Conservation (phyloP, 2,888 invertebrate species). For the Cyclophora punctaria region DNA sequence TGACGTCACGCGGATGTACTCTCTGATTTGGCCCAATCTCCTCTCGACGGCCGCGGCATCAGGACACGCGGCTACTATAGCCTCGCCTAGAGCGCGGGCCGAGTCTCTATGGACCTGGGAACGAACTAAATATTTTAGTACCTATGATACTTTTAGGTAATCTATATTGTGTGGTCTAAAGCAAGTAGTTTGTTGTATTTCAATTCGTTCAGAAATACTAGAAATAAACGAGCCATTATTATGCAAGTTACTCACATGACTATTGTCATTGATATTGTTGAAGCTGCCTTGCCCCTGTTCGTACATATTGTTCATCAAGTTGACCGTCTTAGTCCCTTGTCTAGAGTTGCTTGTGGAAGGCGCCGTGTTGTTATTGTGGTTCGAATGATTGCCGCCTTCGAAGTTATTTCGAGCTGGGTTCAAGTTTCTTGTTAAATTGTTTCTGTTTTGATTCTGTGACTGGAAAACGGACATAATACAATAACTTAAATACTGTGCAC, state of each 20-base stretch:
- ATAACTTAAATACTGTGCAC: no score
- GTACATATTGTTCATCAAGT: conserved; percentile 69
- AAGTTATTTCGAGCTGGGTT: conserved; percentile 63
- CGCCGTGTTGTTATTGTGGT: conserved; percentile 56
- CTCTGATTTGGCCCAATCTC: conserved; percentile 80
- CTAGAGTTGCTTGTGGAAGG: conserved; percentile 47
- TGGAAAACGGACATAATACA: no score
- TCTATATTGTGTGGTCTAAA: no score
- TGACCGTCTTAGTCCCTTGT: conserved; percentile 57
- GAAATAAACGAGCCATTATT: background rate
- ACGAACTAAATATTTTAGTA: no score
- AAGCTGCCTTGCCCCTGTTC: conserved; percentile 60
- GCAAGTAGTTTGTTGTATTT: no score
- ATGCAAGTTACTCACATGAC: conserved; percentile 43
- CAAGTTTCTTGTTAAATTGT: conserved; percentile 61
- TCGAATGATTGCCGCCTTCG: conserved; percentile 47
- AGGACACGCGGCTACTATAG: conserved; percentile 70
- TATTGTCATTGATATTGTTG: conserved; percentile 60
- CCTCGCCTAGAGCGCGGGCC: conserved; percentile 60
- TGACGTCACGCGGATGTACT: conserved; percentile 82
- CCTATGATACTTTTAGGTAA: no score
- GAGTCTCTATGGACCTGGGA: conserved; percentile 57
- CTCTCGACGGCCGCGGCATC: conserved; percentile 81
- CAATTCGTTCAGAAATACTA: no score
- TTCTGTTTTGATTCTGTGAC: conserved; percentile 61